A percentile compares a stretch with the other conserved stretches of the same genome.
Evolutionary conservation across 2,113 vertebrate genomes (phyloP).

Genomic region (Ranitomeya imitator): DNA sequence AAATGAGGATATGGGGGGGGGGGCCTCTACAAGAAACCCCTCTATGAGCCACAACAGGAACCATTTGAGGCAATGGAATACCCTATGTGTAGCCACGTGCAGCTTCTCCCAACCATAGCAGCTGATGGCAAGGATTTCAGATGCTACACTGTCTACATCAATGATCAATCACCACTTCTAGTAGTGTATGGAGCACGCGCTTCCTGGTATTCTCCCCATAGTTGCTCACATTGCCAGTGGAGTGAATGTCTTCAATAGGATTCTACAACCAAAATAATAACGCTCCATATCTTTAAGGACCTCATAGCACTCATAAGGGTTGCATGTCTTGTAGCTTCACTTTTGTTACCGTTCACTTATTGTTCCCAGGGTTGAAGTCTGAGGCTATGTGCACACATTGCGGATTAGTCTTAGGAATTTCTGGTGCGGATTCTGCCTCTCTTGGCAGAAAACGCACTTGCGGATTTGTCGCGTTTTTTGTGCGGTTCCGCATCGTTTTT

Average conservation of each 20-base stretch:
- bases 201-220: too few species aligned
- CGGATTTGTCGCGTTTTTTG: too few species aligned
- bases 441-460: too few species aligned
- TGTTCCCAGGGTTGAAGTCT: background rate
- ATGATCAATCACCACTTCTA: background rate
- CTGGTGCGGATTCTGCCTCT: too few species aligned
- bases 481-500: too few species aligned
- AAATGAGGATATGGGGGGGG: too few species aligned
- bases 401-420: too few species aligned
- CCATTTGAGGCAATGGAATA: background rate
- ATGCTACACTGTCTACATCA: background rate
- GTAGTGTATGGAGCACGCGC: background rate
- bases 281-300: too few species aligned
- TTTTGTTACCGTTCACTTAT: background rate
- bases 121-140: background rate
- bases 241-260: background rate
- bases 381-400: too few species aligned
- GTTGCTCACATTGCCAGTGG: too few species aligned
- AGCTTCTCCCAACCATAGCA: background rate
- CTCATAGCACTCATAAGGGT: too few species aligned
- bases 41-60: background rate
- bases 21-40: background rate
- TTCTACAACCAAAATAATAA: background rate
- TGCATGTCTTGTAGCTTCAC: background rate
- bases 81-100: background rate